Conservation (phyloP, 1,140 invertebrate genomes). For the Musca domestica region DNA sequence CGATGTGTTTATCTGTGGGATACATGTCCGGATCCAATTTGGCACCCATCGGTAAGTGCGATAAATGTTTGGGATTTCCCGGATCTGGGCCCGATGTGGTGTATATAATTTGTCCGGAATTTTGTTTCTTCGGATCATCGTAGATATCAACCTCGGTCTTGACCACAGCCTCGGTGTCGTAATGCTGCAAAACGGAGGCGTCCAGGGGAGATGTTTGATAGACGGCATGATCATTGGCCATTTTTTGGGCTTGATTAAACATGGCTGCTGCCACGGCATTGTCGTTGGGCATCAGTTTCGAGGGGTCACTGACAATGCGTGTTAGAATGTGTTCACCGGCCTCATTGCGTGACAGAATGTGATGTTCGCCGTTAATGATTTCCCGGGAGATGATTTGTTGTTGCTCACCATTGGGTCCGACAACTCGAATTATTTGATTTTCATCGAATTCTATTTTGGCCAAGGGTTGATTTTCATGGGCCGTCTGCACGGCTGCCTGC, state of each 20-base stretch:
- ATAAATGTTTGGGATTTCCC: constrained; percentile 51
- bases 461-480: constrained; percentile 43
- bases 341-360: constrained; percentile 53
- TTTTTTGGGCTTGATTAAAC: constrained; percentile 51
- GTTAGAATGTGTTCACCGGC: constrained; percentile 53
- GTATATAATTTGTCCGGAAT: constrained; percentile 50
- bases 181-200: constrained; percentile 47
- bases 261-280: constrained; percentile 50
- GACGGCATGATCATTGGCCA: constrained; percentile 48
- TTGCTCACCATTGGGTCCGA: constrained; percentile 50
- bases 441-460: constrained; percentile 53
- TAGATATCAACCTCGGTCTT: constrained; percentile 51
- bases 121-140: constrained; percentile 49
- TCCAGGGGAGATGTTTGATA: constrained; percentile 50
- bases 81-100: constrained; percentile 51
- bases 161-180: constrained; percentile 47
- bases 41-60: constrained; percentile 56
- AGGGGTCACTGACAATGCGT: constrained; percentile 53
- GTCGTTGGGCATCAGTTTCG: constrained; percentile 50
- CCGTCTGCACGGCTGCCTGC: constrained; percentile 29
- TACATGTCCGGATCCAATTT: constrained; percentile 49
- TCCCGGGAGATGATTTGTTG: constrained; percentile 54
- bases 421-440: constrained; percentile 51
- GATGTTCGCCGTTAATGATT: constrained; percentile 53
- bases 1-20: constrained; percentile 58